These are phyloP conservation scores for Phenacoccus solenopsis DNA, from an alignment of 1,140 invertebrate species.

Conservation along the genomic window DNA sequence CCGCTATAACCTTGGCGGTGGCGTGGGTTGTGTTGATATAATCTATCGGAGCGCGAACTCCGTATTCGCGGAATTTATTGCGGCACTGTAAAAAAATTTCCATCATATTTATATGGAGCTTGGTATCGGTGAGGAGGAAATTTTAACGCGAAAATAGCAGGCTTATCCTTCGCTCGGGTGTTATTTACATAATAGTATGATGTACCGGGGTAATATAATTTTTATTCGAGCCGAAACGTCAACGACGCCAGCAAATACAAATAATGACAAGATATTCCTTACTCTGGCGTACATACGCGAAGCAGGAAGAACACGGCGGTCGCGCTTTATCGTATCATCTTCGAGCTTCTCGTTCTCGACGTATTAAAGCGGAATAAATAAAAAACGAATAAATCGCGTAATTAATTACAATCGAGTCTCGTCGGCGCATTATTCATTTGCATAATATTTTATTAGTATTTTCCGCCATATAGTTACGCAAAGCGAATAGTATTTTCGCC, in stretches of 20 bases:
- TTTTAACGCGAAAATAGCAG: not conserved
- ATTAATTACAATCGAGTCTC: too few relatives aligned
- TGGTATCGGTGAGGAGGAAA: not conserved
- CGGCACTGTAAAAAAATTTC: not conserved
- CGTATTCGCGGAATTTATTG: not conserved
- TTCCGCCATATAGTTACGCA: not conserved
- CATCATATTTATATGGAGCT: too few relatives aligned
- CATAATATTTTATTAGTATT: not conserved
- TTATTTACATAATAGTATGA: not conserved
- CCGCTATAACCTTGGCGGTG: not conserved
- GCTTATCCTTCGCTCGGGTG: not conserved
- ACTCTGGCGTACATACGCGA: not conserved
- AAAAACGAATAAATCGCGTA: not conserved
- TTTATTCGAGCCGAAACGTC: too few relatives aligned
- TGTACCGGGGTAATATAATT: too few relatives aligned
- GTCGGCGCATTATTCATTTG: not conserved
- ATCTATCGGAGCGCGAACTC: not conserved
- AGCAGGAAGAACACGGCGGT: not conserved
- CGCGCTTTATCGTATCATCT: not conserved
- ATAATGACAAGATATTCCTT: not conserved
- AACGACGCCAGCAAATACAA: too few relatives aligned
- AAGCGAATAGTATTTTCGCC: too few relatives aligned
- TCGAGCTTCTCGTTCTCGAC: not conserved
- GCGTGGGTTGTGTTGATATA: not conserved
- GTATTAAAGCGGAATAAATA: not conserved